Conservation (phyloP, 2,888 invertebrate species). For the Apodemia hepburni region DNA sequence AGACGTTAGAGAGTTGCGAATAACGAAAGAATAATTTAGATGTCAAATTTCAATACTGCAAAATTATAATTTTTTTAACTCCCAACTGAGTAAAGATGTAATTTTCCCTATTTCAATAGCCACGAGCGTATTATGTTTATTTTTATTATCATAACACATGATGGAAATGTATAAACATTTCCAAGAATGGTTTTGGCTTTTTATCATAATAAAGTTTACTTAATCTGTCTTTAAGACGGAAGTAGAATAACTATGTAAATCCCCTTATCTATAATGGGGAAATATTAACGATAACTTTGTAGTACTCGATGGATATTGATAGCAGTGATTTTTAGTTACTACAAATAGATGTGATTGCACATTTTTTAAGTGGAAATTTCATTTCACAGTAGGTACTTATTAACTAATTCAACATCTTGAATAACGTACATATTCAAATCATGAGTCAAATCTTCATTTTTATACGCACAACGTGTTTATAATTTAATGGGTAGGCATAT, state of each 20-base stretch:
- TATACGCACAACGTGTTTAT: not conserved
- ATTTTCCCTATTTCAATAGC: too few relatives aligned
- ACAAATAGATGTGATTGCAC: not conserved
- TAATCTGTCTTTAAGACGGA: not conserved
- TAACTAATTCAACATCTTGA: not conserved
- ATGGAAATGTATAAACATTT: not conserved
- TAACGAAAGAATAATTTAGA: too few relatives aligned
- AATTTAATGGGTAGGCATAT: not conserved
- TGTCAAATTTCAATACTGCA: too few relatives aligned
- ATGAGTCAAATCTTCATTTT: not conserved
- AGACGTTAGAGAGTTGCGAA: too few relatives aligned
- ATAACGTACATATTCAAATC: too few relatives aligned
- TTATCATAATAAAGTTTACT: not conserved
- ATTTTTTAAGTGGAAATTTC: not conserved
- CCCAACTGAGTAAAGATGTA: too few relatives aligned
- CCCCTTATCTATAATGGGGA: not conserved
- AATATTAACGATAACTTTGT: slow-evolving; percentile 7
- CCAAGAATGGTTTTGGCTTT: not conserved
- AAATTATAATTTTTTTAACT: not conserved
- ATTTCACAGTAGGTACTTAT: not conserved
- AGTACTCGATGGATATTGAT: not conserved
- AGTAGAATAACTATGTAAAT: not conserved
- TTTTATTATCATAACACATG: not conserved
- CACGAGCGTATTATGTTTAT: too few relatives aligned
- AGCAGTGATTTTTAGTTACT: slow-evolving; percentile 6